These are phyloP conservation scores for Phacellophora camtschatica DNA, from an alignment of 30 jellyfish, hydroid and myxozoan species.

Conservation along the genomic window DNA sequence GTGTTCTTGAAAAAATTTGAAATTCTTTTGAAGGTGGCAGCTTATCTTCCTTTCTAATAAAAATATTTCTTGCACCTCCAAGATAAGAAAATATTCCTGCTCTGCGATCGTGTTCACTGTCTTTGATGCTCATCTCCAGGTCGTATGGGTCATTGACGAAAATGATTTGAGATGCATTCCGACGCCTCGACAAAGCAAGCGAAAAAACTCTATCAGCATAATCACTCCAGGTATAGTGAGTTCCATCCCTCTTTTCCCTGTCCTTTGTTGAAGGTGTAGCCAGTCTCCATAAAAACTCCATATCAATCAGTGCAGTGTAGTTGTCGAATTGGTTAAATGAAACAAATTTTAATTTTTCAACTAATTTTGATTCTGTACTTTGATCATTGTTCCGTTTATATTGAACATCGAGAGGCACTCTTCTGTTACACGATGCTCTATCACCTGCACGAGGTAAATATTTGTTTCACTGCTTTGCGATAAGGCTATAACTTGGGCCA, in stretches of 20 bases:
- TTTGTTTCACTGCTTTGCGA: slow-evolving; percentile 35
- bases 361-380: slow-evolving; percentile 31
- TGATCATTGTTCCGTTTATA: slow-evolving; percentile 29
- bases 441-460: slow-evolving; percentile 13
- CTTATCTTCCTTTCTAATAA: slow-evolving; percentile 25
- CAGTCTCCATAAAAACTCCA: slow-evolving; percentile 25
- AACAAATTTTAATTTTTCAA: slow-evolving; percentile 21
- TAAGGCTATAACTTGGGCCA: neutral
- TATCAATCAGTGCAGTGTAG: slow-evolving; percentile 33
- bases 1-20: neutral
- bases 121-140: slow-evolving; percentile 9
- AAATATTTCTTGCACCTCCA: slow-evolving; percentile 12
- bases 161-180: neutral
- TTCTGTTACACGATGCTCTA: slow-evolving; percentile 28
- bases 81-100: neutral
- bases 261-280: slow-evolving; percentile 21
- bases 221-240: slow-evolving; percentile 26
- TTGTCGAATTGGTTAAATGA: slow-evolving; percentile 15
- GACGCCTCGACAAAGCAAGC: neutral
- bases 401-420: slow-evolving; percentile 23
- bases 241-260: slow-evolving; percentile 27
- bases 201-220: slow-evolving; percentile 19
- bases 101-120: neutral
- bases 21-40: slow-evolving; percentile 25
- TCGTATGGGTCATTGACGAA: slow-evolving; percentile 14